Percentiles rank a stretch among this genome's conserved stretches.
phyloP scores from a whole-genome alignment of 2,113 vertebrate species.

The Coregonus clupeaformis region DNA sequence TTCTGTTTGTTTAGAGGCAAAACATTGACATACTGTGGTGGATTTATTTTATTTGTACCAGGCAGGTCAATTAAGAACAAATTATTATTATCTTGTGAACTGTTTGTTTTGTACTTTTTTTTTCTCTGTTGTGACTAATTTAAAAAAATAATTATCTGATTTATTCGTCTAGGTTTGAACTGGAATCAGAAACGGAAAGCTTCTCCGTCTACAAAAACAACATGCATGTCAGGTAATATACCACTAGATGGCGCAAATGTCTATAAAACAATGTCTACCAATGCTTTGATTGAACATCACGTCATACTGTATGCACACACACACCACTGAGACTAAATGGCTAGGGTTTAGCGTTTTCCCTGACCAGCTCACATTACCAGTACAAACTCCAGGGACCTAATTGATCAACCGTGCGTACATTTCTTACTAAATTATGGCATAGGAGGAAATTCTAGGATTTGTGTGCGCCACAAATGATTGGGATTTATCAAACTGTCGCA shows the following conservation, averaged over 20 bases:
- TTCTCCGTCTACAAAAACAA: conserved; percentile 1
- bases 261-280: not conserved
- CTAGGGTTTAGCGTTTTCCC: not conserved
- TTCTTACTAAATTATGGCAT: too few species aligned
- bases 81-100: too few species aligned
- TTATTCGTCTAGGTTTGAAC: not conserved
- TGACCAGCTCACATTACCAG: not conserved
- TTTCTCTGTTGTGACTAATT: not conserved
- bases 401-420: too few species aligned
- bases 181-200: not conserved
- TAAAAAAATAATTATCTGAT: not conserved
- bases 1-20: not conserved
- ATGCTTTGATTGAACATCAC: not conserved
- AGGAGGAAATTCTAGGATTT: too few species aligned
- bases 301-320: not conserved
- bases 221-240: conserved; percentile 6
- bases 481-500: too few species aligned
- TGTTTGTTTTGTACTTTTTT: not conserved
- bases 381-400: not conserved
- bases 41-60: not conserved
- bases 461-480: too few species aligned
- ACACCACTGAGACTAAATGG: too few species aligned
- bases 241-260: conserved; percentile 9
- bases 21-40: not conserved
- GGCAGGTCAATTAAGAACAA: too few species aligned